Base-by-base conservation (phyloP, 2,888 invertebrate genomes). In the Tenthredo livida region DNA sequence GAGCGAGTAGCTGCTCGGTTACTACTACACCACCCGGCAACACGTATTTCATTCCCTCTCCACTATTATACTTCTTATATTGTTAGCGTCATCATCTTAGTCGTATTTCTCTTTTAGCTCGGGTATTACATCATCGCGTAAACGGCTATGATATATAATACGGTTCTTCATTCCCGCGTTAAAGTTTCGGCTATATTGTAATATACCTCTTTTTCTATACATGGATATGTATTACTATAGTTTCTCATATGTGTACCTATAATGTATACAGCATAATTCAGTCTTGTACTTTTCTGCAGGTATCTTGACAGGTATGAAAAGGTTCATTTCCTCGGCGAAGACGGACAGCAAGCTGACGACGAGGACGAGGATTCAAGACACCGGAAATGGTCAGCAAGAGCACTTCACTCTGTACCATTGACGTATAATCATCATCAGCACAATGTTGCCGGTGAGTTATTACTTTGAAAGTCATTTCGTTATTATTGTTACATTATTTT, bases 271-370 rank as follows among this genome's bases (percentile, higher is more conserved):
- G 50, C n/a, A 50, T n/a, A 54, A 54, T 54, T 17, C 7, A 54
- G n/a, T n/a, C 1, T 7, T 54, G 15, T 50, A 61, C 2, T 21
- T 12, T 0, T 40, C 25, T 37, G 6, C 93, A 95, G 95, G 90
- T 95, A 96, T 93, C 94, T 98, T 93, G 97, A 96, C 91, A 96
- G 98, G 91, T 99, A 98, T 94, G 99, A 99, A 93, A 96, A 97
- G 91, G 96, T 98, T 15, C 97, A 97, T 93, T 98, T 97, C 90
- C 96, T 98, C 40, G 98, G 98, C 5, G 97, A 98, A 91, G 98
- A 98, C 92, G 94, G 95, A 70, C 96, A 96, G 89, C 97, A 97
- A 86, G 94, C 96, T 84, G 96, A 96, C 73, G 97, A 97, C 86
- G 97, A 98, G 89, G 97, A 97, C 87, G 95, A 97, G 90, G 95